phyloP scores from a whole-genome alignment of 2,797 vertebrate species.

The Smutsia gigantea region DNA sequence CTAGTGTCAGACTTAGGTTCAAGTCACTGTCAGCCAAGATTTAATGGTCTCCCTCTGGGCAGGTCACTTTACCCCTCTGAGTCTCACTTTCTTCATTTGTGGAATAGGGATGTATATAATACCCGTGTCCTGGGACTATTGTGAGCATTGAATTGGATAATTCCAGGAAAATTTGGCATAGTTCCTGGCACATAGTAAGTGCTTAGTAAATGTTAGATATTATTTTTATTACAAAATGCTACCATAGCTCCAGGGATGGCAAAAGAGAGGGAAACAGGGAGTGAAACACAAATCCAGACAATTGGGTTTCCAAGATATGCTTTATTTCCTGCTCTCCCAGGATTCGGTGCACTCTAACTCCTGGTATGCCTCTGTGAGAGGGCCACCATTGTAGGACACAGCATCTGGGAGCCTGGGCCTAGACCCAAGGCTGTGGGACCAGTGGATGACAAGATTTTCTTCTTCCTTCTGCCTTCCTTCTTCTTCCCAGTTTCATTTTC shows the following conservation, averaged over 20 bases:
- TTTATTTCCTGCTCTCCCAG: neutral
- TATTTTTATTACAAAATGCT: conserved; percentile 29
- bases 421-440: neutral
- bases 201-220: neutral
- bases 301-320: neutral
- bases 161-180: neutral
- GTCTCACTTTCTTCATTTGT: neutral
- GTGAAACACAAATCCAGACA: neutral
- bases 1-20: neutral
- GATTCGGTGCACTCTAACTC: neutral
- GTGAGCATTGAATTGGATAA: neutral
- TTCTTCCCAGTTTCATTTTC: neutral
- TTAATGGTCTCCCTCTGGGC: neutral
- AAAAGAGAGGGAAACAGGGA: neutral
- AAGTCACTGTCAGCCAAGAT: neutral
- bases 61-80: neutral
- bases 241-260: neutral
- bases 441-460: neutral
- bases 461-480: neutral
- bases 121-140: neutral
- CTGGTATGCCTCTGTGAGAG: neutral
- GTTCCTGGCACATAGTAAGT: neutral
- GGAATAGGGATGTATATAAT: neutral
- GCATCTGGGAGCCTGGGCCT: neutral
- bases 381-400: neutral